Percentiles rank a stretch among this genome's conserved stretches.
Evolutionary conservation across 2,113 vertebrate genomes (phyloP).

Genomic region (Hucho hucho): DNA sequence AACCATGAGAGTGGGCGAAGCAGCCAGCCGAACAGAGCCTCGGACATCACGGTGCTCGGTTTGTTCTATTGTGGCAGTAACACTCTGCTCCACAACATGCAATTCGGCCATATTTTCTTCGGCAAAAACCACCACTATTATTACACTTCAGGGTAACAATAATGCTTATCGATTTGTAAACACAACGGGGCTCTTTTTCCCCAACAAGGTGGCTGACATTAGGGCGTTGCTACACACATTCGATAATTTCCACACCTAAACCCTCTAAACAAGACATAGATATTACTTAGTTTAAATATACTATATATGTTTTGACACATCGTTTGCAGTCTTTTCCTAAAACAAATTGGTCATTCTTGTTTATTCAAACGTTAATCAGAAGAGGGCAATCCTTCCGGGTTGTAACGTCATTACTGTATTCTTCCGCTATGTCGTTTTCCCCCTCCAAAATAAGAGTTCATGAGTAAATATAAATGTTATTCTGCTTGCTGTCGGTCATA

Average conservation of each 20-base stretch:
- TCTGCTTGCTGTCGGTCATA: too few species aligned
- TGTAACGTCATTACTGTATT: slow-evolving; percentile 70
- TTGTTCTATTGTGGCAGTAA: slow-evolving; percentile 66
- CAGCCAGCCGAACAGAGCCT: slow-evolving; percentile 66
- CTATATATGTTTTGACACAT: slow-evolving; percentile 26
- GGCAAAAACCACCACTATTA: slow-evolving; percentile 21
- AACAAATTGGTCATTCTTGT: slow-evolving; percentile 62
- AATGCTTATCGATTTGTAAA: slow-evolving; percentile 58
- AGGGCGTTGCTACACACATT: slow-evolving; percentile 60
- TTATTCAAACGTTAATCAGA: slow-evolving; percentile 71
- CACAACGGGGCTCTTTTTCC: slow-evolving; percentile 56
- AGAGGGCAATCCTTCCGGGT: slow-evolving; percentile 68
- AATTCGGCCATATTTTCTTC: slow-evolving; percentile 82
- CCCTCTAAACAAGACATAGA: slow-evolving; percentile 24
- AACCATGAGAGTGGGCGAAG: slow-evolving; percentile 70
- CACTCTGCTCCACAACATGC: slow-evolving; percentile 71
- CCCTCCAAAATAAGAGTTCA: slow-evolving; percentile 57
- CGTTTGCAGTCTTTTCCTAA: slow-evolving; percentile 25
- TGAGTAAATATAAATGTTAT: neutral
- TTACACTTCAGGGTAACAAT: slow-evolving; percentile 45
- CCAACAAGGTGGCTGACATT: slow-evolving; percentile 50
- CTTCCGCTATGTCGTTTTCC: slow-evolving; percentile 56
- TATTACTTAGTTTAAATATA: neutral
- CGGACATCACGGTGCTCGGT: slow-evolving; percentile 72
- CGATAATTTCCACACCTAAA: slow-evolving; percentile 29